Evolutionary conservation across 2,888 invertebrate genomes (phyloP), one percentile per base, ranked within the genome.

Genomic region (Drosophila buzzatii): DNA sequence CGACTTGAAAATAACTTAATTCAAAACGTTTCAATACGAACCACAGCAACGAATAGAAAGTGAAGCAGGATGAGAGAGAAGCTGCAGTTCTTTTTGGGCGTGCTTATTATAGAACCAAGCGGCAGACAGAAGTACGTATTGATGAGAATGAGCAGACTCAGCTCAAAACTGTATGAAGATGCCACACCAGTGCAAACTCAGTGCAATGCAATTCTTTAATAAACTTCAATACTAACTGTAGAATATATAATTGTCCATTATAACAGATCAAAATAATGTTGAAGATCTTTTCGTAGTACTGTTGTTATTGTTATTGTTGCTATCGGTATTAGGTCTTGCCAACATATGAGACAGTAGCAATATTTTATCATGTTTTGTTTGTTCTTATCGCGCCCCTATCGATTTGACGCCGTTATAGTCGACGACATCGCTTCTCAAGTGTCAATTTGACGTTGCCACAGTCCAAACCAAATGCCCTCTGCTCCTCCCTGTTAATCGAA

Each of bases 1-100:
- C 74, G 69, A 70, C 76, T 81, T 66, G 72, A 71, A 73, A 78
- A 78, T 81, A 83, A 83, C 78, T 83, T 83, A 76, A 83, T 78
- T 76, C 76, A 66, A 72, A 82, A 76, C 78, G 69, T 74, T 77
- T 75, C 77, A 71, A 70, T 70, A 41, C 66, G 62, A 81, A 52
- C 64, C 62, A 41, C 63, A 53, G 55, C 20, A 35, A 42, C 20
- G 44, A 49, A 67, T 61, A 56, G 63, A 49, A 60, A 51, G 23
- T 20, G 52, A 59, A 33, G 35, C 27, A 60, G 35, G 20, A 27
- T 58, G 39, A 31, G 39, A 27, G 35, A 62, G 14, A 18, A 51
- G n/a, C n/a, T 55, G 61, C 44, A 31, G 44, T 44, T 45, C 37
- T 42, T 61, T 20, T 35, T 45, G 31, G 39, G 18, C 45, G 37